Percentiles rank a stretch among this genome's conserved stretches.
Conservation (phyloP, 2,797 vertebrate genomes). For the Tolypeutes matacus region DNA sequence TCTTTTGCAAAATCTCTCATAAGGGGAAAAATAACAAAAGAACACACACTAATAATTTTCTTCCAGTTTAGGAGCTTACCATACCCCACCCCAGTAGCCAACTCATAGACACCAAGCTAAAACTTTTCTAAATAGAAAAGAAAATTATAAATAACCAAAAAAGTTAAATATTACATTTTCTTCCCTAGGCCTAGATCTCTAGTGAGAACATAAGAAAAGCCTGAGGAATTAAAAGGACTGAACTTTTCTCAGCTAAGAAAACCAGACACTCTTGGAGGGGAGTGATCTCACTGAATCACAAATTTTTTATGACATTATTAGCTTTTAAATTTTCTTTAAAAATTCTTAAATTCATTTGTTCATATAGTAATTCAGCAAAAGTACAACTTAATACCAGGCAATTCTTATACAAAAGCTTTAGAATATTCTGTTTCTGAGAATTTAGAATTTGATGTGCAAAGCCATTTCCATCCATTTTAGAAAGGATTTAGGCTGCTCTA, state of each 20-base stretch:
- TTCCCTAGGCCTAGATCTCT: background rate
- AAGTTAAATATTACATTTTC: background rate
- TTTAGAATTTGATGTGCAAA: background rate
- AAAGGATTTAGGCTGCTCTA: background rate
- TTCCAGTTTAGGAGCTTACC: too few species aligned
- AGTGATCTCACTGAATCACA: background rate
- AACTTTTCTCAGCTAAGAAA: background rate
- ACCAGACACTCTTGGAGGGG: background rate
- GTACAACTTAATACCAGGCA: background rate
- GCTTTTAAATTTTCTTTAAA: background rate
- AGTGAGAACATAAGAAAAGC: background rate
- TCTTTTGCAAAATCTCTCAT: background rate
- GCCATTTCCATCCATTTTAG: background rate
- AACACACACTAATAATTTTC: too few species aligned
- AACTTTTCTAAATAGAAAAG: background rate
- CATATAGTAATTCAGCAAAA: background rate
- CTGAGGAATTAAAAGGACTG: background rate
- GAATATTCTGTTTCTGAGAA: background rate
- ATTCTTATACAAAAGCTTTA: background rate
- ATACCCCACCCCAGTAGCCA: too few species aligned
- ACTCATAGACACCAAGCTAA: background rate
- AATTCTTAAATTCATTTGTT: background rate
- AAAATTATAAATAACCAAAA: background rate
- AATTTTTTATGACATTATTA: background rate
- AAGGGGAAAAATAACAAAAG: too few species aligned